Percentiles rank a stretch among this genome's conserved stretches.
Evolutionary conservation across 2,888 invertebrate genomes (phyloP).

Genomic region (Portevinia maculata): DNA sequence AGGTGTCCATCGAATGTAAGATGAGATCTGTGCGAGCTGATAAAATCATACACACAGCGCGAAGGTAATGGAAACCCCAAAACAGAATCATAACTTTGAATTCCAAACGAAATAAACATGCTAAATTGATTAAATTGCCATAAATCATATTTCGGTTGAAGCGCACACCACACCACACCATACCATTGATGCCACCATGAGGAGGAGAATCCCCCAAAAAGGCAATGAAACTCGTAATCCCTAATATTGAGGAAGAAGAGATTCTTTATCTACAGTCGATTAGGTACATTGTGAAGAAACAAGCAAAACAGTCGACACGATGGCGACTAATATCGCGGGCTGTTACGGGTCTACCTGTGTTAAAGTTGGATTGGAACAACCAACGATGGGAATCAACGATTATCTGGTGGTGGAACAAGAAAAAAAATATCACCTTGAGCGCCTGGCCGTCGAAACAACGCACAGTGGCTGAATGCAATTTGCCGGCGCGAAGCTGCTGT

Average conservation of each 20-base stretch:
- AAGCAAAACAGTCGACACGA: constrained; percentile 68
- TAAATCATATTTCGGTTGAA: constrained; percentile 79
- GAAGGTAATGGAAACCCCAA: constrained; percentile 64
- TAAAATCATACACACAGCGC: constrained; percentile 57
- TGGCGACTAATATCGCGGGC: constrained; percentile 47
- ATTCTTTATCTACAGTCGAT: constrained; percentile 68
- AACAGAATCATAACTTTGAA: constrained; percentile 69
- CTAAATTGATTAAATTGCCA: constrained; percentile 82
- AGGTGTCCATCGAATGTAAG: constrained; percentile 61
- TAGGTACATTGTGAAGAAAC: constrained; percentile 62
- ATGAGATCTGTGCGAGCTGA: constrained; percentile 67
- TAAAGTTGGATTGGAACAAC: constrained; percentile 39
- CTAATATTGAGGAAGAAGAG: constrained; percentile 62
- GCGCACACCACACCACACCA: not conserved
- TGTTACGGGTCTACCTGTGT: constrained; percentile 43
- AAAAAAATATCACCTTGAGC: constrained; percentile 54
- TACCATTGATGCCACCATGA: constrained; percentile 28
- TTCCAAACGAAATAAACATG: constrained; percentile 77
- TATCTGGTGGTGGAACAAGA: constrained; percentile 46
- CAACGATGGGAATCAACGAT: constrained; percentile 53
- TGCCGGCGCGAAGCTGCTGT: constrained; percentile 54
- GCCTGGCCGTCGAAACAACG: constrained; percentile 42
- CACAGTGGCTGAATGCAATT: constrained; percentile 72
- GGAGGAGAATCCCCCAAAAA: constrained; percentile 30
- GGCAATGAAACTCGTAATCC: constrained; percentile 26